Evolutionary conservation across 2,888 invertebrate species (phyloP), one percentile per base, ranked within the genome.

Genomic region (Cryptophagus acutangulus): DNA sequence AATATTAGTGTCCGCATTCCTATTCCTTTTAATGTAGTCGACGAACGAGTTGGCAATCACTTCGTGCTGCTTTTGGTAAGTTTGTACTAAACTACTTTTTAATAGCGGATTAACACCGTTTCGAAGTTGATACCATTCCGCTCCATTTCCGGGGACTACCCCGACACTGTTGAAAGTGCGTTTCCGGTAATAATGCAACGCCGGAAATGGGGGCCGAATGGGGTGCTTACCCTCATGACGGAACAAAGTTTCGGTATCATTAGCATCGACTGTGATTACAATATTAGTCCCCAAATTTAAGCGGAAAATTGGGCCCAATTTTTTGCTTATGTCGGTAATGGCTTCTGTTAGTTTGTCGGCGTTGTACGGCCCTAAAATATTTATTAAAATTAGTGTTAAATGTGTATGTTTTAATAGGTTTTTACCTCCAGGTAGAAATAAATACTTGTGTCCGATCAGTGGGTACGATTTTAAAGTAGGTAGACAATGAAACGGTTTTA

Each of bases 71-170:
- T 62, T 57, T 12, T 68, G 58, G 52, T 72, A 78, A 29, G 63
- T 55, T 24, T 68, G 57, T 4, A 75, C 66, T 26, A 73, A 59
- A 29, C 63, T 61, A 1, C 71, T 65, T 41, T 71, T 61, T 59
- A 78, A 65, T 60, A 79, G 66, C 33, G 73, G 69, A 38, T 70
- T 71, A 2, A 75, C 67, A 1, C 73, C 73, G 40, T 66, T 68
- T 41, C 78, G 60, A 29, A 76, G 66, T 46, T 71, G 67, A 48
- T 74, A 71, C 79, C 79, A 79, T 49, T 77, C 75, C 12, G 72
- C 69, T 0, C 78, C 78, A 59, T 78, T 78, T 33, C 73, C 74
- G 43, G 76, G 74, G 9, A 77, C 74, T 3, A 78, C 65, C 8
- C 78, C 78, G 6, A 71, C 71, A 41, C 75, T 74, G 8, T 58